Conservation (phyloP, 2,113 vertebrate species). For the Tenebrosternarchus preto region DNA sequence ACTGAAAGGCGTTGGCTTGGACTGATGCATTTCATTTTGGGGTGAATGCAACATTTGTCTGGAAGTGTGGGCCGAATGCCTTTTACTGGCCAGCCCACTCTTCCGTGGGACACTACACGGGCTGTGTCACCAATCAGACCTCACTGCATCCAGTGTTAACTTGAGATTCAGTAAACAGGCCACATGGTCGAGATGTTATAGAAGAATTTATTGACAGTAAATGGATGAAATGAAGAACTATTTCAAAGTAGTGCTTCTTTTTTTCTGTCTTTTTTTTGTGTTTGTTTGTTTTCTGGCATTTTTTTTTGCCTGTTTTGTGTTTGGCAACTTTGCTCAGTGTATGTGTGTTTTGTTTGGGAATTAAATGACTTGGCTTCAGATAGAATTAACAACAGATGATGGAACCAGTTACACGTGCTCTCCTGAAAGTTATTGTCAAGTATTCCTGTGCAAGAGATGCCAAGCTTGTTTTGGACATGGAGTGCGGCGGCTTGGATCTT, state of each 20-base stretch:
- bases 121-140: conserved; percentile 62
- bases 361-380: background rate
- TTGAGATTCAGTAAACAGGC: conserved; percentile 5
- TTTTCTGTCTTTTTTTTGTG: no score
- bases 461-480: conserved; percentile 31
- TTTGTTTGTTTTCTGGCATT: background rate
- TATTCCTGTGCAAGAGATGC: conserved; percentile 26
- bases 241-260: background rate
- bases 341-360: background rate
- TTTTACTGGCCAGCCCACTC: conserved; percentile 49
- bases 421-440: conserved; percentile 3
- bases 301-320: background rate
- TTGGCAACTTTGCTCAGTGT: background rate
- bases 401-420: background rate
- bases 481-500: conserved; percentile 7
- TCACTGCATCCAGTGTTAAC: conserved; percentile 11
- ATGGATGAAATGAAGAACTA: background rate
- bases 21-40: conserved; percentile 73
- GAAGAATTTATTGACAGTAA: conserved; percentile 2
- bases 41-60: conserved; percentile 78
- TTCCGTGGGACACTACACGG: conserved; percentile 65
- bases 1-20: conserved; percentile 70
- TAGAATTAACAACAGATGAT: conserved; percentile 7
- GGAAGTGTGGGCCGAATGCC: conserved; percentile 71
- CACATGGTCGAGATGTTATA: background rate